Evolutionary conservation across 2,888 invertebrate genomes (phyloP).

Genomic region (Augochlorella aurata): DNA sequence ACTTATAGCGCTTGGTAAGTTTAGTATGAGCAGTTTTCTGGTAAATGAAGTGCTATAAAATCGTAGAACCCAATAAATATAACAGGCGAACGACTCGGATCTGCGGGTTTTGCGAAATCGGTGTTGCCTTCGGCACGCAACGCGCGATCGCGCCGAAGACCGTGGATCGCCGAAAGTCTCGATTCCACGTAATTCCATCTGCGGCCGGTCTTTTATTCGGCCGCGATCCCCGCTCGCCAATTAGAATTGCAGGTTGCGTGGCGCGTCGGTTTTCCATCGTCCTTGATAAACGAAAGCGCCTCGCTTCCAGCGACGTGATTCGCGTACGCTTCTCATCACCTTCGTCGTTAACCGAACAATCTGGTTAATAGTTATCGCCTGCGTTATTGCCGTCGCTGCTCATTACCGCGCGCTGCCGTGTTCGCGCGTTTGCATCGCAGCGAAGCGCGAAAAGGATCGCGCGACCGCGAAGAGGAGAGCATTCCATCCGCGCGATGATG

Average conservation of each 20-base stretch:
- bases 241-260: slow-evolving; percentile 41
- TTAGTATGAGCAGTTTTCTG: no score
- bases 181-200: slow-evolving; percentile 34
- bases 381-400: slow-evolving; percentile 53
- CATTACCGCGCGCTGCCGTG: slow-evolving; percentile 47
- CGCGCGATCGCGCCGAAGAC: slow-evolving; percentile 18
- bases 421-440: slow-evolving; percentile 29
- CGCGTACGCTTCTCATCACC: slow-evolving; percentile 53
- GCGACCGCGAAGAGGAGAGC: slow-evolving; percentile 26
- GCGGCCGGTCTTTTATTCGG: slow-evolving; percentile 41
- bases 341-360: slow-evolving; percentile 57
- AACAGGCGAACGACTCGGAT: neutral
- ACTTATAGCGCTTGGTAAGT: no score
- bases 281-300: slow-evolving; percentile 62
- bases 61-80: no score
- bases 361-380: slow-evolving; percentile 59
- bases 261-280: slow-evolving; percentile 32
- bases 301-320: slow-evolving; percentile 46
- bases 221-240: slow-evolving; percentile 38
- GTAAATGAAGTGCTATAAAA: no score
- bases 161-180: slow-evolving; percentile 19
- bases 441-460: slow-evolving; percentile 33
- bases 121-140: slow-evolving; percentile 34
- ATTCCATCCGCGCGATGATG: slow-evolving; percentile 34
- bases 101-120: neutral